A percentile compares a stretch with the other conserved stretches of the same genome.
Evolutionary conservation across 2,113 vertebrate genomes (phyloP).

Genomic region (Hepsetus odoe): DNA sequence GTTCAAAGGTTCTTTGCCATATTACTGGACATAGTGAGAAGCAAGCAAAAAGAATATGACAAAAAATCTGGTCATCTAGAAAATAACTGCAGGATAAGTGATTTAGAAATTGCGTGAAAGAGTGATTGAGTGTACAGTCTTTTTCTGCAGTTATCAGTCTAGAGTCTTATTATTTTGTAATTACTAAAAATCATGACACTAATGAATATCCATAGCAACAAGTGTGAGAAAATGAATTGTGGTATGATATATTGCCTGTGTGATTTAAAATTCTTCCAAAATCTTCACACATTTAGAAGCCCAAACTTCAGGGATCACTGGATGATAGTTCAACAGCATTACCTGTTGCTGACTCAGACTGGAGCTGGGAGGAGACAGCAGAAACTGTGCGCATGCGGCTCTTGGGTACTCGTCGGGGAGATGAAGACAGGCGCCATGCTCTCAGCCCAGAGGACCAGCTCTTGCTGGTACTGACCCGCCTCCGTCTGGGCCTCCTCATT

Average conservation of each 20-base stretch:
- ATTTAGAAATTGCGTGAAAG: too few relatives aligned
- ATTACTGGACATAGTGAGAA: too few relatives aligned
- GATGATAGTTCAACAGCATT: not conserved
- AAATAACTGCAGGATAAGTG: too few relatives aligned
- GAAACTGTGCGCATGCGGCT: not conserved
- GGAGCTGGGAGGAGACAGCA: not conserved
- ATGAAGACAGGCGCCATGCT: not conserved
- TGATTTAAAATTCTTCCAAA: too few relatives aligned
- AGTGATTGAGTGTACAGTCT: too few relatives aligned
- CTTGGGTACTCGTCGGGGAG: not conserved
- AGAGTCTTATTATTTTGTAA: too few relatives aligned
- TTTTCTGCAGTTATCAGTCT: too few relatives aligned
- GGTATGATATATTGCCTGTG: not conserved
- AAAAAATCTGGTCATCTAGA: too few relatives aligned
- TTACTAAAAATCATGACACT: too few relatives aligned
- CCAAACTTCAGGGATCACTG: not conserved
- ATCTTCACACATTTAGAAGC: not conserved
- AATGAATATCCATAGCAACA: too few relatives aligned
- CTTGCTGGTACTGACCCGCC: conserved; percentile 56
- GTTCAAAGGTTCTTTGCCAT: too few relatives aligned
- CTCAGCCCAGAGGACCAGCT: conserved; percentile 41
- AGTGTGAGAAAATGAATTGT: not conserved
- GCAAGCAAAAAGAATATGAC: too few relatives aligned
- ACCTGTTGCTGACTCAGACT: not conserved
- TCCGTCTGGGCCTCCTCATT: conserved; percentile 60